Conservation (phyloP, 2,113 vertebrate species). For the Collichthys lucidus region DNA sequence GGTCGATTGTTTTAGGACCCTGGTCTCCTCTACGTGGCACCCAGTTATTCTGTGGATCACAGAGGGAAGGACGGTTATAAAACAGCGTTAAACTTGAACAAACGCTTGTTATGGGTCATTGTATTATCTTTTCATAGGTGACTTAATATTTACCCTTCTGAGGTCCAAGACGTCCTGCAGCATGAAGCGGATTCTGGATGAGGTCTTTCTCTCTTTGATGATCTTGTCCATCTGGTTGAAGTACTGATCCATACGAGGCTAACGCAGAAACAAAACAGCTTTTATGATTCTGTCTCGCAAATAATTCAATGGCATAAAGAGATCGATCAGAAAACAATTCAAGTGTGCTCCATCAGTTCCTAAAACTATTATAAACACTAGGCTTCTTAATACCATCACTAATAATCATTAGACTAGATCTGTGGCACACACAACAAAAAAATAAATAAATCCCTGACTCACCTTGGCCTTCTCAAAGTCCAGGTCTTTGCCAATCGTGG, state of each 20-base stretch:
- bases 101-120: background rate
- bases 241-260: constrained; percentile 99
- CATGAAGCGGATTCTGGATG: constrained; percentile 98
- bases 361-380: constrained; percentile 57
- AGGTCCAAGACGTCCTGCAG: constrained; percentile 96
- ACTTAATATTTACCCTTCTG: constrained; percentile 84
- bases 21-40: constrained; percentile 95
- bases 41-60: constrained; percentile 89
- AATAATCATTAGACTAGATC: constrained; percentile 62
- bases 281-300: background rate
- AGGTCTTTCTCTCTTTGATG: constrained; percentile 97
- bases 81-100: background rate
- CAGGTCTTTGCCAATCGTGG: constrained; percentile 98
- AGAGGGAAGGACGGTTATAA: background rate
- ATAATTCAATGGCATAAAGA: no score
- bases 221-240: constrained; percentile 99
- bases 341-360: constrained; percentile 47
- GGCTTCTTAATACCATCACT: constrained; percentile 55
- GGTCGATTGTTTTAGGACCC: constrained; percentile 97
- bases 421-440: constrained; percentile 40
- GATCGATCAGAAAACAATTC: background rate
- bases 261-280: background rate
- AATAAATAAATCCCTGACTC: background rate
- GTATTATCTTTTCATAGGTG: background rate
- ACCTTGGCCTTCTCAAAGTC: constrained; percentile 98